A percentile compares a stretch with the other conserved stretches of the same genome.
Evolutionary conservation across 2,888 invertebrate genomes (phyloP).

Genomic region (Lordiphosa andalusiaca): DNA sequence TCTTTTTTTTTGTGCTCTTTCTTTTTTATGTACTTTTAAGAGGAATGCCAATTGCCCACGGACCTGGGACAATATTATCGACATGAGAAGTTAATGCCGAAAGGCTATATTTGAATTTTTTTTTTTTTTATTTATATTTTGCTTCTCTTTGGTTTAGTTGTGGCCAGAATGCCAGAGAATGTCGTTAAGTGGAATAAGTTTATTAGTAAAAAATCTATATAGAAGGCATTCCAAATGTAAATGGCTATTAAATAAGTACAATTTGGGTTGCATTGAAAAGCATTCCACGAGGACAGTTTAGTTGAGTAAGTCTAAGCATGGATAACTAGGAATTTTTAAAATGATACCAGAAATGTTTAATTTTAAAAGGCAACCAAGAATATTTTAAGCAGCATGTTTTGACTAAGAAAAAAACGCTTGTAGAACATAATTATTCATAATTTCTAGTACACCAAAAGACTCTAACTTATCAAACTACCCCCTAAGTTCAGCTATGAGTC

Average conservation of each 20-base stretch:
- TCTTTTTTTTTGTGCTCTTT: conserved; percentile 8
- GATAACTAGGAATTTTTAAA: too few relatives aligned
- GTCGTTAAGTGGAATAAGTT: neutral
- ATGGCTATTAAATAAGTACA: neutral
- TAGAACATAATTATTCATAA: too few relatives aligned
- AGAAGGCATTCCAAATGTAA: neutral
- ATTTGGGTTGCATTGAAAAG: too few relatives aligned
- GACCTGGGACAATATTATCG: conserved; percentile 18
- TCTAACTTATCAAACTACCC: too few relatives aligned
- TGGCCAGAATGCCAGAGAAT: neutral
- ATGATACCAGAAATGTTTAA: too few relatives aligned
- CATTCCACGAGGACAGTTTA: too few relatives aligned
- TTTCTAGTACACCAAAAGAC: too few relatives aligned
- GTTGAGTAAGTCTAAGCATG: too few relatives aligned
- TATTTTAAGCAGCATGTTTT: too few relatives aligned
- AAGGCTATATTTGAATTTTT: conserved; percentile 1
- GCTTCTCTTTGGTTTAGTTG: neutral
- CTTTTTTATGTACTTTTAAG: conserved; percentile 16
- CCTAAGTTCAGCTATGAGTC: too few relatives aligned
- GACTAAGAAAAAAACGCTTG: too few relatives aligned
- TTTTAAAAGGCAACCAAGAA: too few relatives aligned
- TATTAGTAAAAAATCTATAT: neutral
- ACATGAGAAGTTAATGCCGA: conserved; percentile 13
- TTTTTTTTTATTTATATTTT: conserved; percentile 13
- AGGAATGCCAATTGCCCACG: conserved; percentile 22